phyloP scores from a whole-genome alignment of 2,113 vertebrate species.

The Laterallus jamaicensis region DNA sequence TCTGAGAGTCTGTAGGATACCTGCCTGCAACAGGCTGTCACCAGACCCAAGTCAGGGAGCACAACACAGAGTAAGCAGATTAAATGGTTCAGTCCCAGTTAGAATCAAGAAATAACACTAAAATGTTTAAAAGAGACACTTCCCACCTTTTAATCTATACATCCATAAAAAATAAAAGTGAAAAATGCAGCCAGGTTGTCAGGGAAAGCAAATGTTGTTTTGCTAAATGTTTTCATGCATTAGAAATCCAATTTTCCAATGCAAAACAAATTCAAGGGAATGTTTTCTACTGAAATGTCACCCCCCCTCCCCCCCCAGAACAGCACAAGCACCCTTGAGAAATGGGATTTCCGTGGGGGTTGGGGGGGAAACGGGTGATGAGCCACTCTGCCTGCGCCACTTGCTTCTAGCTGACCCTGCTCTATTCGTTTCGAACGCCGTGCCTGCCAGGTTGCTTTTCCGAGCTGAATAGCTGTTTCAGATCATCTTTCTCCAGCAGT shows the following conservation, averaged over 20 bases:
- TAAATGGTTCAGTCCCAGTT: background rate
- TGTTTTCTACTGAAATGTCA: background rate
- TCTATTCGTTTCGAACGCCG: background rate
- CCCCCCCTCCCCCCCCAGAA: background rate
- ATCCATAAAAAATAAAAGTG: background rate
- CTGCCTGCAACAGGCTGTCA: background rate
- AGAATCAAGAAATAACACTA: background rate
- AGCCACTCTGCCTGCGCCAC: background rate
- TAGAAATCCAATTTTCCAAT: background rate
- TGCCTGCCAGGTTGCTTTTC: background rate
- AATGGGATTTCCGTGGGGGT: background rate
- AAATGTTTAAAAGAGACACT: background rate
- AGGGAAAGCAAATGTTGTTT: slow-evolving; percentile 2
- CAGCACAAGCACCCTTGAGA: background rate
- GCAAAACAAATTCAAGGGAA: background rate
- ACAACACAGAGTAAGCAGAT: background rate
- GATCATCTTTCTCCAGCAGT: slow-evolving; percentile 3
- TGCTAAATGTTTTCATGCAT: background rate
- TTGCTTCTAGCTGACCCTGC: background rate
- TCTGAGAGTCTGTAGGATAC: background rate
- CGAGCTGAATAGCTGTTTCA: background rate
- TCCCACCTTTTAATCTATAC: background rate
- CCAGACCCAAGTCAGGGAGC: background rate
- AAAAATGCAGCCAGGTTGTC: background rate
- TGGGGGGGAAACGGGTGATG: background rate